Base-by-base conservation (phyloP, 2,888 invertebrate species). In the Blastobasis adustella region DNA sequence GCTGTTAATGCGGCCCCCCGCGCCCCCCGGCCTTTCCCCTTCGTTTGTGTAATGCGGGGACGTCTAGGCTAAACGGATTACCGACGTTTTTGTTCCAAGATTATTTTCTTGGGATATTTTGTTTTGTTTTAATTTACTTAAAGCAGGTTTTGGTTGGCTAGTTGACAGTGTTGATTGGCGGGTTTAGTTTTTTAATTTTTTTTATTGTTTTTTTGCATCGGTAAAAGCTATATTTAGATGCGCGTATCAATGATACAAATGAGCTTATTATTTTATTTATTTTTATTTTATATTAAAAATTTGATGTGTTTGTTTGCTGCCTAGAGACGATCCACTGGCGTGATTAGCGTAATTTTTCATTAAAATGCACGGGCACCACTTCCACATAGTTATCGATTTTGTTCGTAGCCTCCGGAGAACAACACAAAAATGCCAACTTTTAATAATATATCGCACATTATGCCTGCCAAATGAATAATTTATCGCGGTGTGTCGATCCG, bases 401-500 rank as follows among this genome's bases (percentile, higher is more conserved):
- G 71, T 73, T 69, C 67, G 65, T 59, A 60, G 63, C 66, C 66
- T 63, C 65, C 61, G 62, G 64, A 72, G 75, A 75, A 76, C 74
- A 76, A 74, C 69, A 82, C 79, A 81, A 82, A 85, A 87, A 86
- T 84, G 81, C 73, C 76, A 84, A 86, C 79, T 85, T 86, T 88
- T 86, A 88, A 88, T 87, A 88, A 88, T 88, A 83, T 80, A 87
- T 86, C 74, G 82, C 83, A 85, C 86, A 87, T 87, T 84, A 86
- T 85, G 83, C 79, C 82, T 75, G 82, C 75, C 82, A 82, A 82
- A 84, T 86, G 87, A 87, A 88, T 87, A 82, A 88, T 87, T 86
- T 85, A 88, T 85, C 73, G 79, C 70, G 68, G 77, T 76, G 74
- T 85, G 86, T 86, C 85, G 82, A 83, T 82, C 79, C 73, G 77